Evolutionary conservation across 2,113 vertebrate genomes (phyloP), one percentile per base, ranked within the genome.

Genomic region (Panurus biarmicus): DNA sequence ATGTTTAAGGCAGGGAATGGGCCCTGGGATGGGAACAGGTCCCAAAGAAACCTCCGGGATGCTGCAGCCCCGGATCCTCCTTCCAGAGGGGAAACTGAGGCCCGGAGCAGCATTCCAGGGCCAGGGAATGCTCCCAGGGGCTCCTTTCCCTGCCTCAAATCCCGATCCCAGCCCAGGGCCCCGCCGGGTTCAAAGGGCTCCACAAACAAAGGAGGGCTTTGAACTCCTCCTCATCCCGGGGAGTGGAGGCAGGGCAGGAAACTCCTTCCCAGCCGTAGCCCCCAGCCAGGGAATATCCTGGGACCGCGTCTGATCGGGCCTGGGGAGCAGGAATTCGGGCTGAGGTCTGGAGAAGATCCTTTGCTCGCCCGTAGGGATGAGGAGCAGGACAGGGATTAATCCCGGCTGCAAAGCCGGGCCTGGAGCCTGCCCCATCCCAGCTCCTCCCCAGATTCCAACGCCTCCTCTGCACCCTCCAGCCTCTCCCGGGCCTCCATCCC

Each of bases 201-300:
- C 70, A 23, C 75, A 36, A 76, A 80, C 85, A 83, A 76, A 38
- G 64, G 90, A 96, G 92, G 58, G 22, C 92, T 95, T 95, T 94
- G 95, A 94, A 93, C 94, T 94, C 95, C 95, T 94, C 85, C 94
- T 95, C 90, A 61, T 40, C 35, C 51, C 56, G 54, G 85, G 67
- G 54, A 76, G 53, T 7, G 51, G 16, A 29, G 51, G 16, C 31
- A 31, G 95, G 75, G 87, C 92, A 93, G 95, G 94, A 92, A 95
- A 79, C 80, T 44, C 92, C 90, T 90, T 51, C 90, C 82, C 80
- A 66, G 56, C 44, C 72, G 25, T 35, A 26, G 92, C 87, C 90
- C 93, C 88, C 85, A 90, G 94, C 88, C 94, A 92, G 89, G 66
- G 93, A 92, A 88, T 44, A 14, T 64, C 73, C 54, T 8, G 89